These are phyloP conservation scores for Poeciliopsis paucimaculata DNA, from an alignment of 2,797 vertebrate genomes.

Conservation along the genomic window DNA sequence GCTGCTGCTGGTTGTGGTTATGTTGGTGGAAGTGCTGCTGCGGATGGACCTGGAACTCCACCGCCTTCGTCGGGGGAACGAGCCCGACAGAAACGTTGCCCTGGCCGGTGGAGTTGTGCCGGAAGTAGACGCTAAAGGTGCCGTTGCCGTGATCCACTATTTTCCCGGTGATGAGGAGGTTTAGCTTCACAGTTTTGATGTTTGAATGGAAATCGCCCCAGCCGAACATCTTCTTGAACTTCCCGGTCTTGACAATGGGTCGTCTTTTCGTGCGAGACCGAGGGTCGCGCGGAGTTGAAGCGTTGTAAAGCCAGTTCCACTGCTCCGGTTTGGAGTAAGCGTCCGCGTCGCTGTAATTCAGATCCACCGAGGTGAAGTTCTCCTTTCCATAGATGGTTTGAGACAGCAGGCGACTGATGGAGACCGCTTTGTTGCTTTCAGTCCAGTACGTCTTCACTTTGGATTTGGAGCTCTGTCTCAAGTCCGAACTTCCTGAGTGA, in stretches of 20 bases:
- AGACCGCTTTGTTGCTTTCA: conserved; percentile 89
- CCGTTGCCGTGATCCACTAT: conserved; percentile 98
- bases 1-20: conserved; percentile 87
- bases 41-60: conserved; percentile 93
- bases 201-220: conserved; percentile 99
- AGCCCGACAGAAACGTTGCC: conserved; percentile 96
- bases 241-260: conserved; percentile 93
- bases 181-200: conserved; percentile 95
- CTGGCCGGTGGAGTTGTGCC: conserved; percentile 96
- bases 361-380: conserved; percentile 89
- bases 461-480: conserved; percentile 86
- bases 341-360: conserved; percentile 86
- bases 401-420: conserved; percentile 91
- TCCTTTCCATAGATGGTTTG: conserved; percentile 89
- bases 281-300: conserved; percentile 84
- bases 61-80: conserved; percentile 94
- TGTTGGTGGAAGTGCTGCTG: conserved; percentile 74
- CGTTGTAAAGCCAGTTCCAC: conserved; percentile 93
- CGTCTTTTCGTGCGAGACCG: conserved; percentile 89
- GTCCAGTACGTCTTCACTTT: conserved; percentile 91
- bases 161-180: conserved; percentile 96
- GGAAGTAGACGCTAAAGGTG: conserved; percentile 97
- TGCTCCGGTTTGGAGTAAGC: conserved; percentile 90
- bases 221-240: conserved; percentile 99
- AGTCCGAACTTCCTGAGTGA: conserved; percentile 81